Conservation (phyloP, 2,888 invertebrate species). For the Choreutis nemorana region DNA sequence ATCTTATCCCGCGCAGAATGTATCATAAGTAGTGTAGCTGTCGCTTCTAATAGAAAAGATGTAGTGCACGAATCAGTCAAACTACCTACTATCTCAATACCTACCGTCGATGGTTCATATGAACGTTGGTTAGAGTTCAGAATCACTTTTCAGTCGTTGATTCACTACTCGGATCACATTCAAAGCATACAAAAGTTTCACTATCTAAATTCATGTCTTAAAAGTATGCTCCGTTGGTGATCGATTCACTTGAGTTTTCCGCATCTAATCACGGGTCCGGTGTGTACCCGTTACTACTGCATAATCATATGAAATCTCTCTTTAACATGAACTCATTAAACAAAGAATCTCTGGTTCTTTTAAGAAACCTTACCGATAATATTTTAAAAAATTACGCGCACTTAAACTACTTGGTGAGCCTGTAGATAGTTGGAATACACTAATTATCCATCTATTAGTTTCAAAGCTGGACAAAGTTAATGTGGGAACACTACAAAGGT, state of each 20-base stretch:
- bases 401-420: background rate
- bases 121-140: slow-evolving; percentile 8
- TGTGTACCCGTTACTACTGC: background rate
- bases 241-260: slow-evolving; percentile 1
- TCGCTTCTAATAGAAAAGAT: no score
- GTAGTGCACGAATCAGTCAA: slow-evolving; percentile 9
- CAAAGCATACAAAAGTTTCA: slow-evolving; percentile 1
- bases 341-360: background rate
- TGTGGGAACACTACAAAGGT: no score
- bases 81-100: slow-evolving; percentile 6
- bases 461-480: no score
- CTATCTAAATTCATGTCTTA: background rate
- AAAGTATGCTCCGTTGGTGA: background rate
- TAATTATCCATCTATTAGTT: no score
- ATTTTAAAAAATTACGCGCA: background rate
- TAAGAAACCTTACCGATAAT: background rate
- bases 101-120: slow-evolving; percentile 7
- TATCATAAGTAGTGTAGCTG: no score
- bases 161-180: background rate
- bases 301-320: slow-evolving; percentile 1
- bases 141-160: slow-evolving; percentile 7
- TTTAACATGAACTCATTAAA: background rate
- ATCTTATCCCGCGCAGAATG: no score
- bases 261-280: background rate
- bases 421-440: background rate